Conservation (phyloP, 2,888 invertebrate species). For the Portevinia maculata region DNA sequence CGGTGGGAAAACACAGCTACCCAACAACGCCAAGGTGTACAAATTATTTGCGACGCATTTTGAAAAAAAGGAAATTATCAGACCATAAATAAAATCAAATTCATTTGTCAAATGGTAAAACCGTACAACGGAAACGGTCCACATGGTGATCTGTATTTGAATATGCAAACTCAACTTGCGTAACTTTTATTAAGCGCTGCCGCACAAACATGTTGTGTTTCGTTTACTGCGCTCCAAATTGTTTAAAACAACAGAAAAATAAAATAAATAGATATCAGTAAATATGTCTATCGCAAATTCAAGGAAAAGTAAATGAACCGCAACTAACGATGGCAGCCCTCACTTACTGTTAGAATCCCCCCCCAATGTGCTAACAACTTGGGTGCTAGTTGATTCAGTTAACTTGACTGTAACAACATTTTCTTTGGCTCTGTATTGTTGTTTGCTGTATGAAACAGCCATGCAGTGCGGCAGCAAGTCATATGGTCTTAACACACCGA, state of each 20-base stretch:
- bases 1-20: too few species aligned
- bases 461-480: too few species aligned
- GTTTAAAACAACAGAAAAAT: background rate
- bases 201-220: background rate
- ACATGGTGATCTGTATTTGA: background rate
- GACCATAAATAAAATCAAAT: constrained; percentile 39
- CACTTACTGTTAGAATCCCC: background rate
- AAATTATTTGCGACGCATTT: too few species aligned
- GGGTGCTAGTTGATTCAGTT: constrained; percentile 35
- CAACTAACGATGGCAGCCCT: constrained; percentile 30
- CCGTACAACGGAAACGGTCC: constrained; percentile 28
- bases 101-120: constrained; percentile 17
- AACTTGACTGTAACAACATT: constrained; percentile 28
- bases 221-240: constrained; percentile 1
- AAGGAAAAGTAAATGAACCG: constrained; percentile 53
- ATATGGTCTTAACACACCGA: constrained; percentile 40
- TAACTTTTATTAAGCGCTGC: constrained; percentile 6
- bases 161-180: constrained; percentile 28
- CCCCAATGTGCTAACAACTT: background rate
- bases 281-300: constrained; percentile 32
- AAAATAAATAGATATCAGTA: too few species aligned
- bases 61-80: too few species aligned
- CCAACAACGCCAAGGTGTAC: too few species aligned
- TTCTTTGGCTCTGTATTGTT: constrained; percentile 6
- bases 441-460: constrained; percentile 9